Base-by-base conservation (phyloP, 2,797 vertebrate species). In the Masticophis lateralis region DNA sequence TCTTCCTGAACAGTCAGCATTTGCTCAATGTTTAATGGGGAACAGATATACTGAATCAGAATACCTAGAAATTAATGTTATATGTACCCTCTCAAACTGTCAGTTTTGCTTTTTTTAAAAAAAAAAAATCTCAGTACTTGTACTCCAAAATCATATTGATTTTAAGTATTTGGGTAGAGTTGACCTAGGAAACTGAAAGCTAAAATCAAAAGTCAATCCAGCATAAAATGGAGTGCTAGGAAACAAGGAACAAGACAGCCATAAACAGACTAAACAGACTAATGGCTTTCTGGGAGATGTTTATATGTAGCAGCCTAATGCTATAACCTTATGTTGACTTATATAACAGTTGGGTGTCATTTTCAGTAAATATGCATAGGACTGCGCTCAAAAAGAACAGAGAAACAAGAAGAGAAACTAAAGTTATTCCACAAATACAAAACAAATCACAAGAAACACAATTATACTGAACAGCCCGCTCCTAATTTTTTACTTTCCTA, bases 161-260 rank as follows among this genome's bases (percentile, higher is more conserved):
- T 94, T 95, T 92, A 53, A 95, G 6, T 11, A 59, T 25, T 90
- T 95, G 74, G 43, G 51, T 20, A 91, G 37, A 14, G 60, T 74
- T 92, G 83, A 83, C 37, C 0, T 2, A 92, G 57, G 66, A 95
- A 93, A 93, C 7, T 60, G 37, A 94, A 95, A 94, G 87, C 2
- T 51, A 89, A 61, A 92, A 59, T 91, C 57, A 92, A 28, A 28
- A 56, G 32, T 55, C 93, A 92, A 69, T 1, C n/a, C 14, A 32
- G 83, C 37, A 89, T 63, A 87, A 91, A 92, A 89, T 27, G 57
- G 8, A 56, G 79, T 1, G 0, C 2, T 9, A 91, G 2, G 13
- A 94, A 9, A 87, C 93, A 89, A 63, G 93, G 94, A 94, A 53
- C 18, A 56, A 87, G 90, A 87, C 11, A 92, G 2, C 1, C 0